Evolutionary conservation across 2,888 invertebrate genomes (phyloP).

Genomic region (Archaeoteleia sp.): DNA sequence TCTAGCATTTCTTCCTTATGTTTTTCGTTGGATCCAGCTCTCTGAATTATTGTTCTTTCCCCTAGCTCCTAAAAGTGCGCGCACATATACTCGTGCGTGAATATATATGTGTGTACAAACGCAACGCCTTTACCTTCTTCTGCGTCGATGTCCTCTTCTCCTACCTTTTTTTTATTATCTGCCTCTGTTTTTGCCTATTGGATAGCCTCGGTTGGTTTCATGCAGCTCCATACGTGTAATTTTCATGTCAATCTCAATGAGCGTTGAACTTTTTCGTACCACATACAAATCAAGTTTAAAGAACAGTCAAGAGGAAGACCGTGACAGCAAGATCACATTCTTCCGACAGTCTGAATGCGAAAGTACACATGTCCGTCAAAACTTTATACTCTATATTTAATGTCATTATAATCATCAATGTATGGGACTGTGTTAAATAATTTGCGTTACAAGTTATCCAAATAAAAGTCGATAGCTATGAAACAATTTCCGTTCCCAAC

Average conservation of each 20-base stretch:
- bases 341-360: slow-evolving; percentile 9
- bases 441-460: too few species aligned
- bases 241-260: slow-evolving; percentile 49
- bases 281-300: slow-evolving; percentile 30
- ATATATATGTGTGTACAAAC: slow-evolving; percentile 29
- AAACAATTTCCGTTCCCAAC: too few species aligned
- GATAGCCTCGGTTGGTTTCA: slow-evolving; percentile 24
- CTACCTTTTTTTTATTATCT: slow-evolving; percentile 22
- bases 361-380: too few species aligned
- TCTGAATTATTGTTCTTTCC: slow-evolving; percentile 42
- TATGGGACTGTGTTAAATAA: too few species aligned
- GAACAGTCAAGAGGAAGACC: slow-evolving; percentile 42
- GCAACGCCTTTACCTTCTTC: slow-evolving; percentile 37
- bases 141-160: slow-evolving; percentile 20
- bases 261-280: slow-evolving; percentile 38
- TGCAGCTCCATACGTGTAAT: slow-evolving; percentile 34
- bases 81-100: not conserved
- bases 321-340: slow-evolving; percentile 38
- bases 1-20: slow-evolving; percentile 25
- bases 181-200: slow-evolving; percentile 26
- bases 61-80: slow-evolving; percentile 4
- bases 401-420: slow-evolving; percentile 46
- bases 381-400: slow-evolving; percentile 9
- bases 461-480: too few species aligned
- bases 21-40: slow-evolving; percentile 26